Evolutionary conservation across 30 jellyfish, hydroid and myxozoan species (phyloP), one percentile per base, ranked within the genome.

Genomic region (Aurelia coerulea): DNA sequence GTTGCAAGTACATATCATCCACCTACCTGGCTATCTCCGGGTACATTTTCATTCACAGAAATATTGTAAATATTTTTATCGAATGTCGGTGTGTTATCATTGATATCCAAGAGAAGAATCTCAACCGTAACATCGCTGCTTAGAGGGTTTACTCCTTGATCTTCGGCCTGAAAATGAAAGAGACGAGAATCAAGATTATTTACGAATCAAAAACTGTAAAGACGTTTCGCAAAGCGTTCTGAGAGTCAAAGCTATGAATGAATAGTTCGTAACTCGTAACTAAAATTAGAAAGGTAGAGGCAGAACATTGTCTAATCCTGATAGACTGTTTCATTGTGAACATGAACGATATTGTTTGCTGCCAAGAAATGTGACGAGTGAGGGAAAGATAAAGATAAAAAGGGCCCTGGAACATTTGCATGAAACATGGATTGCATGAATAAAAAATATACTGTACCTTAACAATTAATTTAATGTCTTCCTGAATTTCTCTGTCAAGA

Each of bases 51-150:
- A 12, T 69, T 37, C 31, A 88, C 79, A 17, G 91, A 17, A 10
- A 65, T 81, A 60, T 60, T 88, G 54, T 79, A 88, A 15, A 65
- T 62, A 23, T 29, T 34, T 14, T 59, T 16, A 8, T 58, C 46
- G 58, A 88, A 88, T 33, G 31, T 46, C 14, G 97, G 97, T 18
- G 74, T 62, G 75, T 88, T 88, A 68, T 88, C 97, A 59, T 88
- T 88, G 59, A 69, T 64, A 67, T 88, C 97, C 84, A 80, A 46
- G 10, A 88, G 63, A 6, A 83, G 51, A 51, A 88, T 88, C 53
- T 39, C 16, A 50, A 79, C 97, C 1, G 79, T 13, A 1, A 66
- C 92, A 19, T 49, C 51, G 14, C 76, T 49, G 23, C 63, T 71
- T 52, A 72, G 73, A 0, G 89, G 54, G 3, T 19, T 10, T 4